Evolutionary conservation across 2,113 vertebrate species (phyloP).

Genomic region (Genyomyrus donnyi): DNA sequence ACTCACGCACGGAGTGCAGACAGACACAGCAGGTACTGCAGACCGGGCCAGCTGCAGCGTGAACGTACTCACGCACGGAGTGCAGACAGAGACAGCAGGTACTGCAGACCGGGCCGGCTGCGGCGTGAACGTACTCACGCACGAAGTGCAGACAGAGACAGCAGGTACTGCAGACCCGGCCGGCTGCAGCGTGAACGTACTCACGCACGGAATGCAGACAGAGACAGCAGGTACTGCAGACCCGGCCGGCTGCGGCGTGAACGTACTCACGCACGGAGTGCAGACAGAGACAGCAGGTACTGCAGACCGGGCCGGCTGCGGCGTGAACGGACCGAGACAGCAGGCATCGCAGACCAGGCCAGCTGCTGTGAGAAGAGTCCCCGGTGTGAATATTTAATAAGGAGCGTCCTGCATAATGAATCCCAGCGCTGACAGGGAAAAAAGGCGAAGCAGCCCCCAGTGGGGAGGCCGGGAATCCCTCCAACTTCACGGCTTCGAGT

Average conservation of each 20-base stretch:
- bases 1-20: too few species aligned
- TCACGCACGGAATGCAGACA: background rate
- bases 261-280: too few species aligned
- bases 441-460: background rate
- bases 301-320: background rate
- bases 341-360: background rate
- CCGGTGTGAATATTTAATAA: constrained; percentile 4
- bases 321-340: background rate
- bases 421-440: background rate
- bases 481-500: background rate
- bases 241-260: too few species aligned
- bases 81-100: too few species aligned
- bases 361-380: background rate
- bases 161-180: background rate
- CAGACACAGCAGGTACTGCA: too few species aligned
- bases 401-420: constrained; percentile 4
- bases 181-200: background rate
- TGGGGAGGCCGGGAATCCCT: background rate
- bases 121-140: too few species aligned
- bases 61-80: too few species aligned
- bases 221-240: background rate
- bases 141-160: background rate
- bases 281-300: background rate
- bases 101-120: too few species aligned
- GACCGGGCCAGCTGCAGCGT: too few species aligned